phyloP scores from a whole-genome alignment of 2,113 vertebrate genomes.

The Anoplopoma fimbria region DNA sequence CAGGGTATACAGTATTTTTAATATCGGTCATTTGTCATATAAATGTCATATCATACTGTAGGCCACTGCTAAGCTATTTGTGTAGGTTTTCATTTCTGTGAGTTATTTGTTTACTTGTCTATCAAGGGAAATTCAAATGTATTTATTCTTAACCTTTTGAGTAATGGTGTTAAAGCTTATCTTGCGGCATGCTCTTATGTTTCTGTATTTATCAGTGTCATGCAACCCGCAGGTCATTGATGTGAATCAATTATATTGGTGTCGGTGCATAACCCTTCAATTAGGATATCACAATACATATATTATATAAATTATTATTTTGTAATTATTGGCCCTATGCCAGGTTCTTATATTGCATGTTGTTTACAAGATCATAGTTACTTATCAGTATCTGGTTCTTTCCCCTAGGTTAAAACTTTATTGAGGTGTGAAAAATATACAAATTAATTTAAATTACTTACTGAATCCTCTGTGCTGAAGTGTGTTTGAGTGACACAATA shows the following conservation, averaged over 20 bases:
- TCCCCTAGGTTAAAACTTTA: neutral
- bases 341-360: neutral
- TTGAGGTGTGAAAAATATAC: neutral
- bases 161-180: conserved; percentile 12
- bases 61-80: neutral
- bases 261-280: neutral
- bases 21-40: neutral
- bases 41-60: neutral
- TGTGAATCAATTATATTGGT: conserved; percentile 21
- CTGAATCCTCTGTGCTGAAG: neutral
- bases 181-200: conserved; percentile 5
- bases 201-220: conserved; percentile 25
- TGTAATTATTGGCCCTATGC: neutral
- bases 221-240: conserved; percentile 13
- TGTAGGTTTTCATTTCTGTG: neutral
- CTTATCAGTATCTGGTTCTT: neutral
- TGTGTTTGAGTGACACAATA: neutral
- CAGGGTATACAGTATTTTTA: neutral
- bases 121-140: conserved; percentile 11
- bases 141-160: conserved; percentile 13
- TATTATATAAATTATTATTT: neutral
- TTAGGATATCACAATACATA: neutral
- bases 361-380: neutral
- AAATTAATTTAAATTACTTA: neutral
- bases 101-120: conserved; percentile 16